Evolutionary conservation across 2,113 vertebrate species (phyloP).

Genomic region (Gallinago jamesoni): DNA sequence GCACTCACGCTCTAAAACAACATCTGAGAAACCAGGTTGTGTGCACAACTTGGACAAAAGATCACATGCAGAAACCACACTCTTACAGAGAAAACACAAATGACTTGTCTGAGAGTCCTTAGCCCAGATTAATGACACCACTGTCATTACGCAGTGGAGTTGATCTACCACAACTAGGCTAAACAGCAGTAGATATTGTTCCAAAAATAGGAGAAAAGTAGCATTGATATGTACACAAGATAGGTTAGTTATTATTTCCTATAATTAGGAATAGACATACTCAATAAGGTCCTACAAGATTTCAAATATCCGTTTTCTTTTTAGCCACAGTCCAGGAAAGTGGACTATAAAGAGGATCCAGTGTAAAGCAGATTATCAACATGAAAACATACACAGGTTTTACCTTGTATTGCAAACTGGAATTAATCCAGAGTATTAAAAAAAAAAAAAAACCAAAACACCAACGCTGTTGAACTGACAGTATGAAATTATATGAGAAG

Average conservation of each 20-base stretch:
- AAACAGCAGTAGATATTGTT: neutral
- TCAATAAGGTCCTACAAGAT: neutral
- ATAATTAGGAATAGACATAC: neutral
- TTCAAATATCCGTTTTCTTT: neutral
- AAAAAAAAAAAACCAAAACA: neutral
- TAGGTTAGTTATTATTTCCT: neutral
- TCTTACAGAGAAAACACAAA: neutral
- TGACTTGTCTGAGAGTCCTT: neutral
- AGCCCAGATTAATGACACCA: neutral
- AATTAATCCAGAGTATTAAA: neutral
- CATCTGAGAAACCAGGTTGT: neutral
- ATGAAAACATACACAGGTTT: neutral
- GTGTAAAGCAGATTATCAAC: neutral
- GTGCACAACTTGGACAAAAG: neutral
- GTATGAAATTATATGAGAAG: neutral
- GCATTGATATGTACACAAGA: neutral
- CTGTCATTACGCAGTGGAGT: neutral
- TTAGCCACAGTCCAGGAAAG: neutral
- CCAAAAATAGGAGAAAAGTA: neutral
- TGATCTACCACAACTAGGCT: neutral
- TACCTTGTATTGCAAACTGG: neutral
- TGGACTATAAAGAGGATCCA: neutral
- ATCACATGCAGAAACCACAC: neutral
- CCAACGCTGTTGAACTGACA: neutral
- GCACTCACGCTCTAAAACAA: neutral